A percentile compares a stretch with the other conserved stretches of the same genome.
Evolutionary conservation across 2,113 vertebrate species (phyloP).

Genomic region (Sapajus apella): DNA sequence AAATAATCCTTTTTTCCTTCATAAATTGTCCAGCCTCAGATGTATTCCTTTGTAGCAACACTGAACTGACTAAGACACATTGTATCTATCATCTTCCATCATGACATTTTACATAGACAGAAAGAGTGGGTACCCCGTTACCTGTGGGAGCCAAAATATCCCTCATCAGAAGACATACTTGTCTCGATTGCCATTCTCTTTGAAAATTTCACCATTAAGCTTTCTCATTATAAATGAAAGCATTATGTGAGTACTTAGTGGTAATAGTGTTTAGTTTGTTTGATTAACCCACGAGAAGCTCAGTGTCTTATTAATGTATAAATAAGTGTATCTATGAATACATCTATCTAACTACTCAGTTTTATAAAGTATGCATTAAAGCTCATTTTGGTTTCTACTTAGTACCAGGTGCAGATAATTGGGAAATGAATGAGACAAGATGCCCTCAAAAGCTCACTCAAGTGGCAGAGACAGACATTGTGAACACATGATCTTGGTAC

Average conservation of each 20-base stretch:
- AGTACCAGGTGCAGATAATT: constrained; percentile 44
- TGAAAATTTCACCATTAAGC: background rate
- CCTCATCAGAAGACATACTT: background rate
- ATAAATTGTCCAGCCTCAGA: background rate
- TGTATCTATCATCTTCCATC: background rate
- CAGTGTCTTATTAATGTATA: constrained; percentile 42
- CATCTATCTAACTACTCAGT: background rate
- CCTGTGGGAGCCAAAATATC: background rate
- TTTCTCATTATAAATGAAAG: constrained; percentile 14
- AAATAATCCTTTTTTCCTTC: background rate
- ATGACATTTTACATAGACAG: background rate
- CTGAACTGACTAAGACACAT: background rate
- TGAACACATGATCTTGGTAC: background rate
- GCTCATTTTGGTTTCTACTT: background rate
- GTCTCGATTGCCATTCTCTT: background rate
- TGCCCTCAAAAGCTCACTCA: constrained; percentile 42
- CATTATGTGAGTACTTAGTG: background rate
- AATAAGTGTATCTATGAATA: constrained; percentile 34
- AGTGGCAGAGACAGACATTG: constrained; percentile 54
- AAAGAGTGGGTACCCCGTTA: background rate
- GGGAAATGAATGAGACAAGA: constrained; percentile 10
- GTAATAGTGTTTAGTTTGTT: constrained; percentile 6
- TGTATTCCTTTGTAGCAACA: background rate
- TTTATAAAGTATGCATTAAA: background rate
- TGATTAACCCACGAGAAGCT: constrained; percentile 43